Percentiles rank a stretch among this genome's conserved stretches.
phyloP scores from a whole-genome alignment of 2,797 vertebrate genomes.

The Synaphobranchus kaupii region DNA sequence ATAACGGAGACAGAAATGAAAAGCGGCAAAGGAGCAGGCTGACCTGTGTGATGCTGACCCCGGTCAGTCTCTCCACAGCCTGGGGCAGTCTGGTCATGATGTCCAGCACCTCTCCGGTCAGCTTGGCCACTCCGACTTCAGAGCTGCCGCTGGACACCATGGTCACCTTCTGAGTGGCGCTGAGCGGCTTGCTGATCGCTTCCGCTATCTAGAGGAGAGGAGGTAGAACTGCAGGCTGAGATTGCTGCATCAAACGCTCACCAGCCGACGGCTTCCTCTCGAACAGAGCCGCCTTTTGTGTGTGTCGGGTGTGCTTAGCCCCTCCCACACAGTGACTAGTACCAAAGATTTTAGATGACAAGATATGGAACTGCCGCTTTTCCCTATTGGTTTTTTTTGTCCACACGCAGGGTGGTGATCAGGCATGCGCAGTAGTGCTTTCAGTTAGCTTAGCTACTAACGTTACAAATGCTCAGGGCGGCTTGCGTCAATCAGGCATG shows the following conservation, averaged over 20 bases:
- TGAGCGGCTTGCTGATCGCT: slow-evolving; percentile 85
- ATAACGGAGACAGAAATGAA: too few relatives aligned
- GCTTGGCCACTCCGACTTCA: slow-evolving; percentile 83
- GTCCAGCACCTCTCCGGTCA: slow-evolving; percentile 86
- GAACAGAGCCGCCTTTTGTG: neutral
- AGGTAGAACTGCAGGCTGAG: neutral
- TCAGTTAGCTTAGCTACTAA: too few relatives aligned
- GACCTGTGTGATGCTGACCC: slow-evolving; percentile 85
- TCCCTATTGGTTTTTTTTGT: too few relatives aligned
- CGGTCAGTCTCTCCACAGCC: slow-evolving; percentile 85
- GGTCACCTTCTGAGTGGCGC: slow-evolving; percentile 78
- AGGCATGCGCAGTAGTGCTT: too few relatives aligned
- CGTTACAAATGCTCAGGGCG: too few relatives aligned
- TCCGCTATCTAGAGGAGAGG: slow-evolving; percentile 78
- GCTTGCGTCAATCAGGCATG: too few relatives aligned
- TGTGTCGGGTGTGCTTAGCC: neutral
- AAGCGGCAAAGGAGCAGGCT: neutral
- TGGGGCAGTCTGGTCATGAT: slow-evolving; percentile 82
- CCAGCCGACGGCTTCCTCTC: neutral
- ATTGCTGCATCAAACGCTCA: neutral
- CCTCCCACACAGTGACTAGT: too few relatives aligned
- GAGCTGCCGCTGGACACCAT: slow-evolving; percentile 85
- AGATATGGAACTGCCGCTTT: too few relatives aligned
- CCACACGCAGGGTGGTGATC: too few relatives aligned
- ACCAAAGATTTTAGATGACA: too few relatives aligned